Base-by-base conservation (phyloP, 2,888 invertebrate species). In the Agrochola litura region DNA sequence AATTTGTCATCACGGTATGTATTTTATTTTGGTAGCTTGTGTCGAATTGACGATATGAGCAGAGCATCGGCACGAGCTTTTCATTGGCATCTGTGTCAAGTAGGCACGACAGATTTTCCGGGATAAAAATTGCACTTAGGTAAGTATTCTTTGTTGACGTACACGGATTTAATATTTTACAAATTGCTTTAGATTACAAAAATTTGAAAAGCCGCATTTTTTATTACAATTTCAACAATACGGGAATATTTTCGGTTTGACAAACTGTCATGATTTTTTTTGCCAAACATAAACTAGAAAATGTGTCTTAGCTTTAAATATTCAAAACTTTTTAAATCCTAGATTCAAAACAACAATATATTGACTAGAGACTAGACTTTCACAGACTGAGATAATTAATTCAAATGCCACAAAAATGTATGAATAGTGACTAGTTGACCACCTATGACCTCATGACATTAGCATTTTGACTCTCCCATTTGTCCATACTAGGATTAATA, bases 391-490 rank as follows among this genome's bases (percentile, higher is more conserved):
- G 60, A 69, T 72, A 75, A 85, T 77, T 73, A 82, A 85, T 85
- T 85, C 70, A 52, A 60, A 76, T 0, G 76, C 60, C 63, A 76
- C 37, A 58, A 73, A 81, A 70, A 69, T 66, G 22, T 61, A 49
- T 49, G 46, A 30, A 2, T 69, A n/a, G 58, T 82, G 14, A 22
- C 54, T 69, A 22, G 25, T 61, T 70, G 71, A 65, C 60, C 68
- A 65, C 58, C 41, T 63, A 63, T 83, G 83, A 84, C 83, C 78
- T 82, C 83, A 85, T 41, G 56, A 10, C 30, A 65, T 72, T 80
- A 78, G 46, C 72, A 79, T 73, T 61, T 72, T 64, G 67, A 64
- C 30, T 67, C 61, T 67, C 68, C 75, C 16, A 75, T 49, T 52
- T 56, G 64, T 25, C 22, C n/a, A 56, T 71, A 30, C 56, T 16